phyloP scores from a whole-genome alignment of 2,113 vertebrate species.

The Acanthisitta chloris region DNA sequence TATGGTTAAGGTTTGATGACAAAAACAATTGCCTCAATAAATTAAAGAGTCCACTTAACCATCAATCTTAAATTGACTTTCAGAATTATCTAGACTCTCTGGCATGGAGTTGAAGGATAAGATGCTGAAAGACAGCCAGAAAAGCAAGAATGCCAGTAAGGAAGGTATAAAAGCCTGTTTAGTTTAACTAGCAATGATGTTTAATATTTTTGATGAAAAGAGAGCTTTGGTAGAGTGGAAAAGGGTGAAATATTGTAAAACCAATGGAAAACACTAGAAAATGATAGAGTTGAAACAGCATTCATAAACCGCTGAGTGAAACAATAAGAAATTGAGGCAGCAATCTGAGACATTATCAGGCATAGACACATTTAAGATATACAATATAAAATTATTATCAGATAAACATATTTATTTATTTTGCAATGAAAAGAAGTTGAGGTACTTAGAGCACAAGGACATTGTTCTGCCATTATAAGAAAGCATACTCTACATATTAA shows the following conservation, averaged over 20 bases:
- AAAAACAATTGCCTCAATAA: constrained; percentile 21
- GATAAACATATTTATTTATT: not conserved
- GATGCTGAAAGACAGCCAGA: not conserved
- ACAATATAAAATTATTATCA: not conserved
- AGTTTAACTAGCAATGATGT: not conserved
- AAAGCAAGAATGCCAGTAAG: not conserved
- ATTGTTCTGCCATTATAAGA: not conserved
- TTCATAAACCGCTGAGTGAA: not conserved
- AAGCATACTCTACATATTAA: not conserved
- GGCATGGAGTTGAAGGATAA: not conserved
- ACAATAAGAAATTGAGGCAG: not conserved
- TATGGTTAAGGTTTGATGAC: constrained; percentile 21
- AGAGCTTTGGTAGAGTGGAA: not conserved
- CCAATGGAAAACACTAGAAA: not conserved
- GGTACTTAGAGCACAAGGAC: not conserved
- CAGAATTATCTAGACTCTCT: not conserved
- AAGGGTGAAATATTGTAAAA: not conserved
- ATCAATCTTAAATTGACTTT: not conserved
- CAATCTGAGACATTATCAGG: not conserved
- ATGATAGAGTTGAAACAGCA: not conserved
- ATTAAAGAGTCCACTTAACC: not conserved
- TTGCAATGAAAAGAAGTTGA: not conserved
- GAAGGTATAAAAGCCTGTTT: not conserved
- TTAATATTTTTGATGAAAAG: not conserved
- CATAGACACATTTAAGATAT: not conserved